Base-by-base conservation (phyloP, 2,113 vertebrate species). In the Elephantulus edwardii region DNA sequence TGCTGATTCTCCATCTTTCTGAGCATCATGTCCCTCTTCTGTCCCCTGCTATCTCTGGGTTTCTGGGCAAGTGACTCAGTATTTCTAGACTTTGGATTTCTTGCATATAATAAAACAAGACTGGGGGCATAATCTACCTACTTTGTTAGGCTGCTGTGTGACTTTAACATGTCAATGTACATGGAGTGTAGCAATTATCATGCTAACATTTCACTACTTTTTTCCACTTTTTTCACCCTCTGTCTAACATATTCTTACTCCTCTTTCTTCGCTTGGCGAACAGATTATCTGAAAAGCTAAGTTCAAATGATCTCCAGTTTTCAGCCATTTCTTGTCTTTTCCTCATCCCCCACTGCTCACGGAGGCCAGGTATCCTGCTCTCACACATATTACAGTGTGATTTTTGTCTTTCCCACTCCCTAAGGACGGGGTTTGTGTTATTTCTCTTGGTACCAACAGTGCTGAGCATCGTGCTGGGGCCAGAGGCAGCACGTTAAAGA, bases 241-340 rank as follows among this genome's bases (percentile, higher is more conserved):
- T 42, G 10, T 33, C 46, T 76, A 75, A 20, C 85, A 80, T 4
- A 11, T 48, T 80, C 44, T 90, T 64, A 50, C 2, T 86, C 30
- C n/a, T 85, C 28, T 72, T 76, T 75, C 71, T 91, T 56, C 60
- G 48, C 60, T 75, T 82, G n/a, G 38, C 38, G 84, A 48, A 78
- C 44, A 80, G 50, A 22, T 77, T 12, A 70, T 71, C 11, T 38
- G 10, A 33, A 62, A 64, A 58, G 58, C 44, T 70, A 20, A 48
- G 46, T 22, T 83, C 28, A 46, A 54, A 58, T 13, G 28, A 33
- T 3, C 28, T 44, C n/a, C 11, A 38, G 64, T 40, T 24, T 93
- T 90, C 58, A 54, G 77, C 46, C 8, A 20, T 66, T 28, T 35
- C 17, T 58, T 62, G 42, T 77, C 33, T 72, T 35, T 44, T 52